phyloP scores from a whole-genome alignment of 2,797 vertebrate genomes.

The Cercopithecus mitis region DNA sequence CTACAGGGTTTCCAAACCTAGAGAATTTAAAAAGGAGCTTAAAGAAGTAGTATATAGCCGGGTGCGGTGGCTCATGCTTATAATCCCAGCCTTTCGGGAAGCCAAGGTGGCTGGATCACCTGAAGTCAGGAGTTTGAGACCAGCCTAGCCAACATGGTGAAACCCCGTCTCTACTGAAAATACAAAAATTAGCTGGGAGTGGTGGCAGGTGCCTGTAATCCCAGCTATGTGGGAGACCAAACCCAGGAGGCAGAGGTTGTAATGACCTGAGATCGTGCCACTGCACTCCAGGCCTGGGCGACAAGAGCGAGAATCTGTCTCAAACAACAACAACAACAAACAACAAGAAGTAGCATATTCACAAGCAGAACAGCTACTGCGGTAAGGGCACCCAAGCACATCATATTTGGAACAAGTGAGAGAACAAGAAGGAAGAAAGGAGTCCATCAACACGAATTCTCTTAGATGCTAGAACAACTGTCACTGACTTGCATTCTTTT shows the following conservation, averaged over 20 bases:
- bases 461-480: accelerated
- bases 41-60: background rate
- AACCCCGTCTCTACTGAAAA: background rate
- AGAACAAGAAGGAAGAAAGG: background rate
- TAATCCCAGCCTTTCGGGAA: background rate
- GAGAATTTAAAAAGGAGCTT: background rate
- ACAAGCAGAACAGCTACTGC: background rate
- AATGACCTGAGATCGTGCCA: background rate
- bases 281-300: background rate
- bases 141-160: background rate
- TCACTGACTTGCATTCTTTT: background rate
- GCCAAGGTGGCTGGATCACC: background rate
- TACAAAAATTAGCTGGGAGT: background rate
- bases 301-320: background rate
- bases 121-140: background rate
- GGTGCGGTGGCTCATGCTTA: background rate
- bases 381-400: background rate
- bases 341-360: too few relatives aligned
- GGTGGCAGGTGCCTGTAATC: background rate
- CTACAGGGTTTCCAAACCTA: background rate
- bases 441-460: too few relatives aligned
- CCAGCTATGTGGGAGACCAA: background rate
- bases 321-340: background rate
- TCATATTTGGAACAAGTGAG: background rate
- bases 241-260: background rate